Conservation (phyloP, 2,797 vertebrate genomes). For the Podargus strigoides region DNA sequence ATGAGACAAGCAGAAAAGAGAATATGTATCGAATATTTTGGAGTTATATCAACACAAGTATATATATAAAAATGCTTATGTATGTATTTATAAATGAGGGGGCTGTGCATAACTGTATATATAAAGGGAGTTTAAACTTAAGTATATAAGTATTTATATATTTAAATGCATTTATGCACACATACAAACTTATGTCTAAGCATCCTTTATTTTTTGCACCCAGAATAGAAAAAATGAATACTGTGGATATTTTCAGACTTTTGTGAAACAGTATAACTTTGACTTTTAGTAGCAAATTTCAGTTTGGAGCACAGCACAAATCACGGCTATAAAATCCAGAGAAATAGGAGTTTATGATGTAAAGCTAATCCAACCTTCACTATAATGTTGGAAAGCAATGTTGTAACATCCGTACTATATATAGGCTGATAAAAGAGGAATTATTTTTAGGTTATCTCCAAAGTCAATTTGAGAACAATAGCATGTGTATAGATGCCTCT, state of each 20-base stretch:
- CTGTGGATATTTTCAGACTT: not conserved
- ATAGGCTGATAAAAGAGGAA: not conserved
- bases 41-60: not conserved
- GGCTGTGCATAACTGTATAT: not conserved
- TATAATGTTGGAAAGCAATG: not conserved
- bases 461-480: not conserved
- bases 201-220: not conserved
- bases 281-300: conserved; percentile 1
- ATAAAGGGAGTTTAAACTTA: not conserved
- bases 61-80: not conserved
- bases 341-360: not conserved
- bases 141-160: not conserved
- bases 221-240: not conserved
- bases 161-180: not conserved
- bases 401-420: not conserved
- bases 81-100: not conserved
- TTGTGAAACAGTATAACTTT: not conserved
- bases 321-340: not conserved
- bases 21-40: not conserved
- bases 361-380: not conserved
- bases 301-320: not conserved
- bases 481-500: not conserved
- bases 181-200: not conserved
- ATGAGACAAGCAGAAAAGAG: not conserved
- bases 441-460: conserved; percentile 19